A percentile compares a stretch with the other conserved stretches of the same genome.
phyloP scores from a whole-genome alignment of 2,888 invertebrate species.

The Drosophila paracracens region DNA sequence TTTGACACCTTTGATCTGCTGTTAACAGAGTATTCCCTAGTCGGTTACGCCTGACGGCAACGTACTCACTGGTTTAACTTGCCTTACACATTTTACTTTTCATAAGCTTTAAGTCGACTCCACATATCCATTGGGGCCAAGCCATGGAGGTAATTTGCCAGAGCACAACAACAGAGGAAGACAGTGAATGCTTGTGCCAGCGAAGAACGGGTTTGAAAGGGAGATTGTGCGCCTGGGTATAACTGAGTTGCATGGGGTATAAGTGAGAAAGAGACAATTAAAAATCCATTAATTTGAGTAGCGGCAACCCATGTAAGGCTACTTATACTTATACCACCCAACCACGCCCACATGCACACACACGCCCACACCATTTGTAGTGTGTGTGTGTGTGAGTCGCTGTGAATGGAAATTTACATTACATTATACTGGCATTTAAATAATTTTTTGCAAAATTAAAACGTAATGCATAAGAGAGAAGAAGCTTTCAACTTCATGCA shows the following conservation, averaged over 20 bases:
- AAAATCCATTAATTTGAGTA: constrained; percentile 83
- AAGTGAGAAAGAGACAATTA: constrained; percentile 82
- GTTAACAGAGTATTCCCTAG: not conserved
- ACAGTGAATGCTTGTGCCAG: constrained; percentile 1
- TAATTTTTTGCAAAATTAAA: constrained; percentile 78
- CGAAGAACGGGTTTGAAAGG: not conserved
- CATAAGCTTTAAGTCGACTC: constrained; percentile 55
- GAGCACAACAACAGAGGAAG: constrained; percentile 22
- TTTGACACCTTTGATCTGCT: not conserved
- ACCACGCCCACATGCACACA: constrained; percentile 25
- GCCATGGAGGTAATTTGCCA: constrained; percentile 63
- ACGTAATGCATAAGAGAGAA: constrained; percentile 69
- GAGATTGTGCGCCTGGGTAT: not conserved
- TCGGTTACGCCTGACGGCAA: not conserved
- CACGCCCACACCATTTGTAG: constrained; percentile 3
- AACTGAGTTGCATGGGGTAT: constrained; percentile 42
- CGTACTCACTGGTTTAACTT: constrained; percentile 2
- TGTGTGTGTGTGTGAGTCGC: constrained; percentile 8
- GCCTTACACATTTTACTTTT: constrained; percentile 56
- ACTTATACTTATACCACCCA: constrained; percentile 62
- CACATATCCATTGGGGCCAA: constrained; percentile 17
- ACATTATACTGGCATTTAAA: constrained; percentile 78
- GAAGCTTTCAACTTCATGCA: constrained; percentile 31
- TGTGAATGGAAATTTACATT: constrained; percentile 73
- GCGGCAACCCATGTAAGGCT: constrained; percentile 75